Base-by-base conservation (phyloP, 2,113 vertebrate species). In the Manacus vitellinus region DNA sequence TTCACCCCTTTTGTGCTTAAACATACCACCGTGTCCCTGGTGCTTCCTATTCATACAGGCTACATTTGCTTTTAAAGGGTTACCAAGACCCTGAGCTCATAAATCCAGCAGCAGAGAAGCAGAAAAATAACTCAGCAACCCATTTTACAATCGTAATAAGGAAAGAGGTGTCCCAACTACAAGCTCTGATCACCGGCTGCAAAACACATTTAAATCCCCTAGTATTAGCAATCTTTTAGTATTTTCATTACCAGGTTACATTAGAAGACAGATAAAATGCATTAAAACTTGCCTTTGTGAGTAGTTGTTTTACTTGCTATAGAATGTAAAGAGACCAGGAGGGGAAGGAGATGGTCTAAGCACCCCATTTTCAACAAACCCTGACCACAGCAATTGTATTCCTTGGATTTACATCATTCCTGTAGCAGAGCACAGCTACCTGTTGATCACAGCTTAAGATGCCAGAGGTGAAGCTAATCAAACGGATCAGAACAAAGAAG, bases 21-120 rank as follows among this genome's bases (percentile, higher is more conserved):
- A 23, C 3, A 43, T 16, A 51, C 0, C 12, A 30, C 10, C 8
- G 14, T 2, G 5, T 18, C 22, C 30, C 46, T 19, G 18, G 12
- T 28, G 37, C 23, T 91, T 56, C 46, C 52, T 23, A 24, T 28
- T 37, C 28, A 30, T 3, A 21, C 1, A 41, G 7, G 8, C n/a
- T 37, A 46, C 10, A 3, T 31, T 58, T 37, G 33, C 12, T 74
- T 87, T 46, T 12, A 72, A 81, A 43, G 10, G 1, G 8, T 58
- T 39, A 74, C 10, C 15, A 24, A 49, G 43, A 55, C 14, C 16
- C 61, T 51, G 25, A 33, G 11, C 43, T 18, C 2, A 1, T 18
- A 68, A 44, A 77, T 51, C n/a, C 41, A 54, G 7, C 15, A 37
- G 22, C 22, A 63, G 18, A 51, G 28, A 56, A 80, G 10, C 13